Base-by-base conservation (phyloP, 64 coral and sea anemone genomes). In the Pocillopora damicornis region DNA sequence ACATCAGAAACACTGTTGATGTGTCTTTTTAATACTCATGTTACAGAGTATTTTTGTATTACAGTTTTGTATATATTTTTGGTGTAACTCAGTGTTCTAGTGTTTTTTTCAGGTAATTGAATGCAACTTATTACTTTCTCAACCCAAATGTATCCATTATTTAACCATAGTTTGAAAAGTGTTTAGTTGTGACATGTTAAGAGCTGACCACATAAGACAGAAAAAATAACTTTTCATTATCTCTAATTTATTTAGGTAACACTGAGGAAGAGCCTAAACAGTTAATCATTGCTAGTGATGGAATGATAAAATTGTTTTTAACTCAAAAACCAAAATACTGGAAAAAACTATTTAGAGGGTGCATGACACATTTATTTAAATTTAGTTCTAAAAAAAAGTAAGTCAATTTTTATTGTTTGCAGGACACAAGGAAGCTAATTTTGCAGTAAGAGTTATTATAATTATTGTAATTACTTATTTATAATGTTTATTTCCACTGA, bases 261-360 rank as follows among this genome's bases (percentile, higher is more conserved):
- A 38, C 80, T 36, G 42, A 82, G 58, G 45, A 25, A 37, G 37
- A 13, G 61, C 1, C 20, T n/a, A 72, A 65, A 58, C 1, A 22
- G 23, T 79, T 59, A 18, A 60, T 30, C 67, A 2, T 71, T 79
- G 81, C 72, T 85, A 63, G 57, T 63, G 69, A 71, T 14, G 58
- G 81, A 67, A 20, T 85, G 81, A 85, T 38, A 58, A 68, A 69
- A 30, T 58, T 3, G 81, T 72, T 85, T 85, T 85, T 85, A 58
- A 72, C 37, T 45, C 58, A 72, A 22, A 12, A 73, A 35, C 22
- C 71, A 25, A 38, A 85, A 73, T 20, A 58, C 18, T 1, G 17
- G 25, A 71, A 85, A 85, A 67, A 85, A 1, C 25, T 71, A 85
- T 72, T 38, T 45, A 67, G 61, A 45, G 51, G 45, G 81, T 13